phyloP scores from a whole-genome alignment of 1,140 invertebrate species.

The Nymphalis io region DNA sequence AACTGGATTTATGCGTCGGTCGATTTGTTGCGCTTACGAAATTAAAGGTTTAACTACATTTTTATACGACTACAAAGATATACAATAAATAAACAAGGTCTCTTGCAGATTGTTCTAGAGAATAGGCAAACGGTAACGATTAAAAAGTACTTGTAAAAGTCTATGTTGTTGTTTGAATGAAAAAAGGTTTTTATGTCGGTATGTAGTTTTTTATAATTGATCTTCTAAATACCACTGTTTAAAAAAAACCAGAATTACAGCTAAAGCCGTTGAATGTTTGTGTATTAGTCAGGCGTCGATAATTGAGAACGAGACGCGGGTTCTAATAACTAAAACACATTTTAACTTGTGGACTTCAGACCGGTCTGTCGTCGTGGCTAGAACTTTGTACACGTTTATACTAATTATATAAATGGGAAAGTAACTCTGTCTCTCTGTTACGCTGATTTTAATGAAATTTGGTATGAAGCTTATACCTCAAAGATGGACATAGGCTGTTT shows the following conservation, averaged over 20 bases:
- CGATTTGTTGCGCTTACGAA: slow-evolving; percentile 29
- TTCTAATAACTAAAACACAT: slow-evolving; percentile 1
- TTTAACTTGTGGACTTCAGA: background rate
- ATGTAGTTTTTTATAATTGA: no score
- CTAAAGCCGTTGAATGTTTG: background rate
- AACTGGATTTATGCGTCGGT: slow-evolving; percentile 42
- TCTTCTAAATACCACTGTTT: no score
- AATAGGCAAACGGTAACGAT: no score
- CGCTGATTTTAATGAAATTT: no score
- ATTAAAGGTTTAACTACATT: slow-evolving; percentile 17
- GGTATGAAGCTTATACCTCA: no score
- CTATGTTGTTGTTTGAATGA: no score
- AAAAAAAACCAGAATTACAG: background rate
- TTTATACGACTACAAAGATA: background rate
- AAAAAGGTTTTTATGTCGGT: no score
- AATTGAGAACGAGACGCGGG: background rate
- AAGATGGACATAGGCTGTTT: no score
- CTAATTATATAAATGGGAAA: no score
- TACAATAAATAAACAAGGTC: background rate
- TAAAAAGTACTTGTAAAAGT: no score
- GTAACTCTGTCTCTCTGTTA: no score
- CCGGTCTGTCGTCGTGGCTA: background rate
- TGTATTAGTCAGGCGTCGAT: background rate
- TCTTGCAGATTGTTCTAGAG: no score
- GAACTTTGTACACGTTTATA: background rate